phyloP scores from a whole-genome alignment of 2,113 vertebrate genomes.

The Malurus alboscapulatus region DNA sequence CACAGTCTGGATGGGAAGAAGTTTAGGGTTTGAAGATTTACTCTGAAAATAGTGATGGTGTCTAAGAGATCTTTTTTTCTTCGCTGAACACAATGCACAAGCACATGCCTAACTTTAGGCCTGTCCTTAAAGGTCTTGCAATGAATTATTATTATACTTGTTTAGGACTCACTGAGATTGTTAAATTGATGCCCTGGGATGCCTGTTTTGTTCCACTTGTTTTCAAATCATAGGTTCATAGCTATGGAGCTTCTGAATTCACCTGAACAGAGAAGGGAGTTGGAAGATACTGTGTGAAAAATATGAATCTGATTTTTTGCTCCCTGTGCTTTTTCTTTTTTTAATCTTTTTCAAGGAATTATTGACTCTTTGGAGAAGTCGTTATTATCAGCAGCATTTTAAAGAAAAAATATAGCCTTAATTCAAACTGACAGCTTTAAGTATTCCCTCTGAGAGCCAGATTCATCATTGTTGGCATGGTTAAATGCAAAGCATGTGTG shows the following conservation, averaged over 20 bases:
- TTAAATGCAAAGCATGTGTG: constrained; percentile 30
- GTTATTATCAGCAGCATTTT: constrained; percentile 40
- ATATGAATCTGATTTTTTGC: neutral
- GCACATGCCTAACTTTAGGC: neutral
- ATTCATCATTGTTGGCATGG: constrained; percentile 33
- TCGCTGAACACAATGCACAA: neutral
- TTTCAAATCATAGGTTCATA: neutral
- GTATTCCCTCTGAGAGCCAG: constrained; percentile 34
- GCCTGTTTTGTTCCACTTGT: neutral
- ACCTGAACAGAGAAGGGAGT: neutral
- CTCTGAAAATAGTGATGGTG: neutral
- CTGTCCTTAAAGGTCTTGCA: neutral
- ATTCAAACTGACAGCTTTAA: constrained; percentile 49
- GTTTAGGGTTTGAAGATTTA: neutral
- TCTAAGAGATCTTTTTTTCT: neutral
- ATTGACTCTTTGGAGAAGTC: constrained; percentile 32
- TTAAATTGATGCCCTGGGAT: neutral
- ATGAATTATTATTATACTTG: neutral
- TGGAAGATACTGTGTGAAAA: neutral
- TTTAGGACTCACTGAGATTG: neutral
- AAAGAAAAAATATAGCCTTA: constrained; percentile 32
- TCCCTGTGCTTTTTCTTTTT: neutral
- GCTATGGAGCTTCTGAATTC: neutral
- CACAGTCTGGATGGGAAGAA: neutral
- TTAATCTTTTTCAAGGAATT: neutral